Base-by-base conservation (phyloP, 2,888 invertebrate genomes). In the Gandaritis pyraliata region DNA sequence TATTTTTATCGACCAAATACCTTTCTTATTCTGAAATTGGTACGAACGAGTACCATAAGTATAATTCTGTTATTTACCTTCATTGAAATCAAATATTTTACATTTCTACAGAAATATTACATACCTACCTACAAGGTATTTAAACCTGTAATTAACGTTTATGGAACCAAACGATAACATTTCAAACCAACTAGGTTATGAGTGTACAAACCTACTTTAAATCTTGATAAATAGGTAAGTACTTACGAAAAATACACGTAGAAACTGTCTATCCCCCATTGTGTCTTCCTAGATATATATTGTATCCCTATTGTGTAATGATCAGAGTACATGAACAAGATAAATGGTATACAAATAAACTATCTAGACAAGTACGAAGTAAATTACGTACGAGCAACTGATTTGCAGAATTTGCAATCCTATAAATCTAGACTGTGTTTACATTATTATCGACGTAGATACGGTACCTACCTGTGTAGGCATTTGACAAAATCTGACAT, bases 211-310 rank as follows among this genome's bases (percentile, higher is more conserved):
- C 33, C n/a, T 43, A 43, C 43, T 43, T 16, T 8, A 16, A 16
- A 43, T 16, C 10, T 43, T 43, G 43, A 16, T 43, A 12, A 46
- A 46, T 23, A 46, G 23, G 23, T n/a, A n/a, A n/a, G n/a, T n/a
- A n/a, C n/a, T n/a, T n/a, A 46, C 16, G 12, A 45, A 12, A 23
- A 11, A 18, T 49, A 36, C 43, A 38, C 18, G 18, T 50, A 50
- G 38, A 3, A 30, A n/a, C 50, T 50, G 10, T 50, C 64, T 56
- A 48, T 59, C 43, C 46, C 46, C 47, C 50, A 46, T 38, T 60
- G 60, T 66, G 62, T 61, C 57, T 63, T 66, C 61, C 58, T 66
- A 66, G 60, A 38, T 43, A 43, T 2, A 43, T 43, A 43, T 43
- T 63, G 57, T 66, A 58, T 52, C 55, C 58, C 39, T 51, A 45